Evolutionary conservation across 2,888 invertebrate genomes (phyloP).

Genomic region (Drosophila meridionalis): DNA sequence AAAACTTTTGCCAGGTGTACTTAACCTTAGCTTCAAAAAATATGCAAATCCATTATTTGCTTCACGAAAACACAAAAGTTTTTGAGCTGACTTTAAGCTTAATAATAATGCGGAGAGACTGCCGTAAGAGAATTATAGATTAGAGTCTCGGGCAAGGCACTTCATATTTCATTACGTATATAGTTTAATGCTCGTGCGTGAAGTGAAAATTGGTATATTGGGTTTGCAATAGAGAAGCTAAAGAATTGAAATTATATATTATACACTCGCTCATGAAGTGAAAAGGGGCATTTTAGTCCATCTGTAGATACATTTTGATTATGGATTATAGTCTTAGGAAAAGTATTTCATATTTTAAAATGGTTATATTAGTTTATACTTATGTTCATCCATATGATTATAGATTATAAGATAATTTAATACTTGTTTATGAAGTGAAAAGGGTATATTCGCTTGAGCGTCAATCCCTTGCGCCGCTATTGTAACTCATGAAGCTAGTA

Average conservation of each 20-base stretch:
- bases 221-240: neutral
- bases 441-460: no score
- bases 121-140: neutral
- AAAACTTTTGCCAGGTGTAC: neutral
- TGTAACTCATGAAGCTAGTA: no score
- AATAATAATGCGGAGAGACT: neutral
- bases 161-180: neutral
- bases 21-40: neutral
- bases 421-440: no score
- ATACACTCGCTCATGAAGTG: neutral
- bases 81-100: neutral
- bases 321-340: no score
- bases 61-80: neutral
- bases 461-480: no score
- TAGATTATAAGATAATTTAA: no score
- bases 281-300: neutral
- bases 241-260: neutral
- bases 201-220: neutral
- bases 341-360: no score
- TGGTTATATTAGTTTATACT: no score
- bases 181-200: neutral
- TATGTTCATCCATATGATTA: no score
- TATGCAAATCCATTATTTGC: constrained; percentile 11
- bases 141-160: neutral
- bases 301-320: no score